Percentiles rank a stretch among this genome's conserved stretches.
phyloP scores from a whole-genome alignment of 2,113 vertebrate genomes.

The Stegostoma tigrinum region DNA sequence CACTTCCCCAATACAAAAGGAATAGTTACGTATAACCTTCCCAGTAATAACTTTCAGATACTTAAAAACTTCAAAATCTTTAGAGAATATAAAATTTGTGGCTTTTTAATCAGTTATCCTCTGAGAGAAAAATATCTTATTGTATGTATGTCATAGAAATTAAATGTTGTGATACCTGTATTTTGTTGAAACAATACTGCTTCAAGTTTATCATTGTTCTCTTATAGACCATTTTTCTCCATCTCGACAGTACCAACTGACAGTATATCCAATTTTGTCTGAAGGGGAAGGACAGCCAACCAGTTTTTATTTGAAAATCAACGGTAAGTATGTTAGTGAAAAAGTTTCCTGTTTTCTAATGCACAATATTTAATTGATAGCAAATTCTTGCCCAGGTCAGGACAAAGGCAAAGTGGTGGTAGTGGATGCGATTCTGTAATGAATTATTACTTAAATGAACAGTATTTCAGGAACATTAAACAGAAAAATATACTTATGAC shows the following conservation, averaged over 20 bases:
- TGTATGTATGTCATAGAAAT: not conserved
- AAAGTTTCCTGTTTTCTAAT: not conserved
- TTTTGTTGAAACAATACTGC: not conserved
- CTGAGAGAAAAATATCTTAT: not conserved
- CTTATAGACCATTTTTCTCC: constrained; percentile 23
- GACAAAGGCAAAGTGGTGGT: not conserved
- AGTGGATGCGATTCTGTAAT: not conserved
- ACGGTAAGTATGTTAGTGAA: not conserved
- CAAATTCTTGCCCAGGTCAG: not conserved
- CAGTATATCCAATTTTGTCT: constrained; percentile 17
- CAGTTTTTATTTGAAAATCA: not conserved
- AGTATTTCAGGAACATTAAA: not conserved
- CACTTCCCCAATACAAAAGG: not conserved
- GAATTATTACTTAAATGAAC: not conserved
- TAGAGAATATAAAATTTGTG: not conserved
- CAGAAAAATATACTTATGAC: not conserved
- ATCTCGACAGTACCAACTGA: constrained; percentile 15
- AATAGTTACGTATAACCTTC: not conserved
- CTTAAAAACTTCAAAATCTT: not conserved
- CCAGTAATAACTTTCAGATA: not conserved
- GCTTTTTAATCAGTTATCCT: not conserved
- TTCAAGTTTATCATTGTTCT: not conserved
- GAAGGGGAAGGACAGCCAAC: not conserved
- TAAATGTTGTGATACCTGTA: not conserved
- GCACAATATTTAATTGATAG: not conserved